A percentile compares a stretch with the other conserved stretches of the same genome.
Conservation (phyloP, 2,113 vertebrate species). For the Anseranas semipalmata region DNA sequence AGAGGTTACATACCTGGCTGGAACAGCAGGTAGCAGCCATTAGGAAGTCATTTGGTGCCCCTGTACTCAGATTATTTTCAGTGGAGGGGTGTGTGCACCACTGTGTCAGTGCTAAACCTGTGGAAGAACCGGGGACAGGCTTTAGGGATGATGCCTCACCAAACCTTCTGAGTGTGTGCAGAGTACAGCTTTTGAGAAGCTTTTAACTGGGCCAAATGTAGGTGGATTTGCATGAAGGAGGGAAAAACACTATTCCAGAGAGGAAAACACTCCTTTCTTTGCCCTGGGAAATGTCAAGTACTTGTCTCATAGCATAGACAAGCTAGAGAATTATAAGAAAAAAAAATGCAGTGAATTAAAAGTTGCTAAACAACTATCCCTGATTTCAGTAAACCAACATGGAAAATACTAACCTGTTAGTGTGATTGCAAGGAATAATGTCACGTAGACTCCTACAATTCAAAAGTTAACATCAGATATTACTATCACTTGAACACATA, state of each 20-base stretch:
- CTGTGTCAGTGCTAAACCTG: neutral
- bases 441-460: neutral
- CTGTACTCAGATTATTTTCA: neutral
- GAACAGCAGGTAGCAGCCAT: neutral
- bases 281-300: conserved; percentile 16
- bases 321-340: neutral
- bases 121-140: neutral
- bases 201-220: conserved; percentile 58
- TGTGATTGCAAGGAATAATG: neutral
- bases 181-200: neutral
- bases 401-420: neutral
- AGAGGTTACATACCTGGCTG: neutral
- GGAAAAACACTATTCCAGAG: conserved; percentile 5
- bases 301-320: neutral
- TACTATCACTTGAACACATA: neutral
- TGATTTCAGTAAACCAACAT: neutral
- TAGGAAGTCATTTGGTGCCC: neutral
- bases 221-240: conserved; percentile 54
- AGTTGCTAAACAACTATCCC: neutral
- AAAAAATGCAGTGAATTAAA: neutral
- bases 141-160: neutral
- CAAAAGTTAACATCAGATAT: neutral
- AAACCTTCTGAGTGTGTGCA: neutral
- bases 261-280: conserved; percentile 17
- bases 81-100: neutral